phyloP scores from a whole-genome alignment of 2,888 invertebrate species.

The Tetragonisca angustula region DNA sequence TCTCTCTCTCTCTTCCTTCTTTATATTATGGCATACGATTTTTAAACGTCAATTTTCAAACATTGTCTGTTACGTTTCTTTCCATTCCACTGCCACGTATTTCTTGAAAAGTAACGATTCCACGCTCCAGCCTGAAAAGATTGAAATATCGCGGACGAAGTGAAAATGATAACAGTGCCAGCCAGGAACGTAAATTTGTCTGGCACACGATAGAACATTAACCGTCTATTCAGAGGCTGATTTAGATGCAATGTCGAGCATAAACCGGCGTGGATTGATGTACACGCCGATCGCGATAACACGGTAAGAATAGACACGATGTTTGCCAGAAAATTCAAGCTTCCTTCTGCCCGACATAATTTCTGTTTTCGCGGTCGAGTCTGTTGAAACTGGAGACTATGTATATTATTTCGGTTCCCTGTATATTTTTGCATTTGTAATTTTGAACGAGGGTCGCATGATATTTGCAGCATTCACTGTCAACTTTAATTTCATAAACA shows the following conservation, averaged over 20 bases:
- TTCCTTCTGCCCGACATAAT: conserved; percentile 33
- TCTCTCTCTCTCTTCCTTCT: too few species aligned
- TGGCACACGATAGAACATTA: conserved; percentile 33
- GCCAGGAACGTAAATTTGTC: conserved; percentile 23
- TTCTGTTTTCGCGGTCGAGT: not conserved
- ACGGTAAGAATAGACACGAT: conserved; percentile 45
- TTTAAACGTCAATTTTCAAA: not conserved
- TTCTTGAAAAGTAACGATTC: not conserved
- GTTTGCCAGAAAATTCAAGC: conserved; percentile 48
- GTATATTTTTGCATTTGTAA: not conserved
- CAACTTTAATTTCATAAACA: too few species aligned
- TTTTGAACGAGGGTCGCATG: too few species aligned
- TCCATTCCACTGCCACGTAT: not conserved
- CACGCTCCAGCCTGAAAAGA: not conserved
- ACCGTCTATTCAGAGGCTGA: conserved; percentile 55
- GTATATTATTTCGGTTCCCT: not conserved
- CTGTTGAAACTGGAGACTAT: conserved; percentile 6
- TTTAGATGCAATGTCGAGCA: conserved; percentile 29
- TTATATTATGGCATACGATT: not conserved
- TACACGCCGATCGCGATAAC: conserved; percentile 48
- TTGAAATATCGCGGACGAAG: conserved; percentile 11
- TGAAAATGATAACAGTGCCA: conserved; percentile 27
- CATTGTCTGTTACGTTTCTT: not conserved
- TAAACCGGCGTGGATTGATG: conserved; percentile 44
- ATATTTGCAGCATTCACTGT: too few species aligned